Base-by-base conservation (phyloP, 2,888 invertebrate species). In the Drosophila dives region DNA sequence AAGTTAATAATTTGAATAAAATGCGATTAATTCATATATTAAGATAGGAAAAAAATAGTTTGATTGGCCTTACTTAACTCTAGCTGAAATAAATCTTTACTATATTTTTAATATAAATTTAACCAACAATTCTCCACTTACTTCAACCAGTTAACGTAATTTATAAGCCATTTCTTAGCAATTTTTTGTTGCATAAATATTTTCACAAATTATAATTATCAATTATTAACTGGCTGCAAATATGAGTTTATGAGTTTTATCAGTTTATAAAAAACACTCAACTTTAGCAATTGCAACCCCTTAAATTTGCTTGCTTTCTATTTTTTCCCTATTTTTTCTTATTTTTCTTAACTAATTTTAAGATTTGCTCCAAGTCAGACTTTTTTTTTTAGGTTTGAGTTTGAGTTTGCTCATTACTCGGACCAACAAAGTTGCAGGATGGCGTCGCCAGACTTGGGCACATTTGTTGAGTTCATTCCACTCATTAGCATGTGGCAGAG, bases 381-480 rank as follows among this genome's bases (percentile, higher is more conserved):
- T 36, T 36, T 20, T 15, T 45, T 20, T 15, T 45, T 45, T 50
- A 26, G 40, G 23, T 32, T 55, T 29, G 54, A 29, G 54, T 38
- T 38, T 49, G 67, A 42, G 23, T 32, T 58, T 59, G 20, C 54
- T 49, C 56, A 61, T 64, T 68, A 32, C 40, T 54, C 32, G 55
- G 66, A 49, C 54, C 62, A 66, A 42, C 55, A 60, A 74, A 55
- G 58, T 72, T 66, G 54, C 23, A 26, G 40, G 59, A 63, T 68
- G 70, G 59, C 69, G 55, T 63, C 81, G 55, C 54, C 65, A 66
- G 67, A 74, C 73, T 83, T 80, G 64, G 62, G 63, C 26, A 68
- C 70, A 75, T 59, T 72, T 68, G 66, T 50, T n/a, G 72, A 87
- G 86, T 86, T 90, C 86, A 90, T 86, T 89, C 88, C 80, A 78